Evolutionary conservation across 2,888 invertebrate genomes (phyloP).

Genomic region (Dendrolimus pini): DNA sequence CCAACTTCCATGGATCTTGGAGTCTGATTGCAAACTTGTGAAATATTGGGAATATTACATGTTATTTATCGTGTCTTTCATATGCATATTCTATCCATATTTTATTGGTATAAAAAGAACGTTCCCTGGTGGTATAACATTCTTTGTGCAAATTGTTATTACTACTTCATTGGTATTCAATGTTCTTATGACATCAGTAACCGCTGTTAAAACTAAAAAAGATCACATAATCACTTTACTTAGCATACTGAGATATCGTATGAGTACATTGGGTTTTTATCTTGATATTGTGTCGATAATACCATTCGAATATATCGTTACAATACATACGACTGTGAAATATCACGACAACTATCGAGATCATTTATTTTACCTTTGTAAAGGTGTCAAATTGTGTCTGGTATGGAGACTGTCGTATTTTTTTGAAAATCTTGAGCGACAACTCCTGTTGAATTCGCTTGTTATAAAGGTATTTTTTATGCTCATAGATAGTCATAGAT

Average conservation of each 20-base stretch:
- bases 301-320: conserved; percentile 66
- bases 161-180: conserved; percentile 58
- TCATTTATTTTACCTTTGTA: conserved; percentile 65
- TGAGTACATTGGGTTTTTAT: conserved; percentile 68
- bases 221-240: conserved; percentile 45
- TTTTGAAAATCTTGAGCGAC: conserved; percentile 59
- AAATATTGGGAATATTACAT: conserved; percentile 68
- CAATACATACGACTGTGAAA: conserved; percentile 43
- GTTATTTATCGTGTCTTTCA: conserved; percentile 49
- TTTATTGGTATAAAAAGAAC: conserved; percentile 55
- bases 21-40: conserved; percentile 56
- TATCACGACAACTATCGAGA: conserved; percentile 54
- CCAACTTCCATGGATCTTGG: conserved; percentile 67
- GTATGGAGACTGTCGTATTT: conserved; percentile 67
- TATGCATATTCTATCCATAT: conserved; percentile 67
- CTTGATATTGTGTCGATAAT: conserved; percentile 66
- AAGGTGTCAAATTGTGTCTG: conserved; percentile 70
- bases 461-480: conserved; percentile 45
- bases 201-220: conserved; percentile 67
- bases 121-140: conserved; percentile 53
- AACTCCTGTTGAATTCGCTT: conserved; percentile 52
- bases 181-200: conserved; percentile 53
- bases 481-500: neutral
- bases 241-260: conserved; percentile 51
- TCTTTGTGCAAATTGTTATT: conserved; percentile 51